phyloP scores from a whole-genome alignment of 2,888 invertebrate species.

The Sicus ferrugineus region DNA sequence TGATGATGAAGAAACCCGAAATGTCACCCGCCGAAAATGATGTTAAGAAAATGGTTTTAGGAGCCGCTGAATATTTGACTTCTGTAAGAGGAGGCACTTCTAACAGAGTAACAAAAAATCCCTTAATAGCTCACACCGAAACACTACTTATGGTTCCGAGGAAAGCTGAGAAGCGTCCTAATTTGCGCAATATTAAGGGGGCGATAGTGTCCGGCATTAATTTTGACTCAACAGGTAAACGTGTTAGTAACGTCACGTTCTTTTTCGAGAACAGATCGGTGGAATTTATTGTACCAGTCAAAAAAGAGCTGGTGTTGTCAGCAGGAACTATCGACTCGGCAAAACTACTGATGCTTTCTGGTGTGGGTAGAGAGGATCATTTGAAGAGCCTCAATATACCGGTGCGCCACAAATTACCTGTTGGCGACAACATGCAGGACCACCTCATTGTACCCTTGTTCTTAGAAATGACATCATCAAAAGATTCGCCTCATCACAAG shows the following conservation, averaged over 20 bases:
- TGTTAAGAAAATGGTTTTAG: constrained; percentile 50
- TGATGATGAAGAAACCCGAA: constrained; percentile 63
- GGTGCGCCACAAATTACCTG: constrained; percentile 53
- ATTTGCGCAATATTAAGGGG: constrained; percentile 68
- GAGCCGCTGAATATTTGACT: constrained; percentile 64
- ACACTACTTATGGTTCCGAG: constrained; percentile 60
- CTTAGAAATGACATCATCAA: constrained; percentile 51
- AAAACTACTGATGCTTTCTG: constrained; percentile 54
- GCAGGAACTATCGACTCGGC: constrained; percentile 51
- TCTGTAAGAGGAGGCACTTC: constrained; percentile 51
- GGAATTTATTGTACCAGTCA: too few species aligned
- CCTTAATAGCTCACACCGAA: constrained; percentile 65
- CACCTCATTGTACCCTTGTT: constrained; percentile 70
- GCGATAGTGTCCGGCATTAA: constrained; percentile 67
- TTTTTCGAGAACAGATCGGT: constrained; percentile 66
- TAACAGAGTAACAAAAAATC: constrained; percentile 57
- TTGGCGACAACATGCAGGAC: constrained; percentile 81
- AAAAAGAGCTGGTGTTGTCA: constrained; percentile 50
- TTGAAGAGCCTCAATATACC: constrained; percentile 45
- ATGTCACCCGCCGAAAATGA: constrained; percentile 35
- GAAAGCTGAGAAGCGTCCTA: constrained; percentile 73
- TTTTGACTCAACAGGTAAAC: constrained; percentile 62
- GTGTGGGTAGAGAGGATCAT: constrained; percentile 48
- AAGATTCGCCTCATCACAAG: too few species aligned
- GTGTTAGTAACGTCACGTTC: constrained; percentile 64